These are phyloP conservation scores for Sitobion miscanthi DNA, from an alignment of 1,140 invertebrate species.

Conservation along the genomic window DNA sequence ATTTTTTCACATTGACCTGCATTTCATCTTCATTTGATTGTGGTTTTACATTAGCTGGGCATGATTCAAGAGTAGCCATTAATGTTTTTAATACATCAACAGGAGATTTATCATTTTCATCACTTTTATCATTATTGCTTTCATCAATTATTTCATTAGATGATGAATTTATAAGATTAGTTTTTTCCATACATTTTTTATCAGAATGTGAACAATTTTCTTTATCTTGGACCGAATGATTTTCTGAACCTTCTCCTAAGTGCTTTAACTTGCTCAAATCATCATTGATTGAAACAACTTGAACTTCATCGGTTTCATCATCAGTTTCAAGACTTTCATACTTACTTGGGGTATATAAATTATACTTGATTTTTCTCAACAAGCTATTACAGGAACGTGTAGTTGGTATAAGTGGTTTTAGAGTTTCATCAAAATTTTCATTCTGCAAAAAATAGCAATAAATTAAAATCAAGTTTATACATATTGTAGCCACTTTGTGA, in stretches of 20 bases:
- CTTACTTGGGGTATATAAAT: background rate
- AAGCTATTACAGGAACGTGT: slow-evolving; percentile 52
- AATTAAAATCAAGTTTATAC: background rate
- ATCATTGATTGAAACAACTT: background rate
- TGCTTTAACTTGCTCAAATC: background rate
- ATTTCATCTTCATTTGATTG: slow-evolving; percentile 2
- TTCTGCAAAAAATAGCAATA: background rate
- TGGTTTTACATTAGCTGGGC: background rate
- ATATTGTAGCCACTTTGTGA: no score
- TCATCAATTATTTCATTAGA: background rate
- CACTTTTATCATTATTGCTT: background rate
- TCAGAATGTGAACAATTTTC: background rate
- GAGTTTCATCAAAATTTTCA: background rate
- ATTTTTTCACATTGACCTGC: background rate
- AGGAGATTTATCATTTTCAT: background rate
- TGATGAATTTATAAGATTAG: background rate
- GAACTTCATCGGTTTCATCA: background rate
- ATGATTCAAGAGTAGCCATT: background rate
- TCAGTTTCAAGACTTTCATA: background rate
- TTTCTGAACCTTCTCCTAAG: background rate
- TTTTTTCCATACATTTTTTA: background rate
- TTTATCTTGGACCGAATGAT: fast-evolving
- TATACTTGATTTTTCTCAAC: slow-evolving; percentile 51
- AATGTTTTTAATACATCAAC: background rate
- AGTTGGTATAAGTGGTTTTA: slow-evolving; percentile 45